Evolutionary conservation across 2,113 vertebrate genomes (phyloP), one percentile per base, ranked within the genome.

Genomic region (Lophotis ruficrista): DNA sequence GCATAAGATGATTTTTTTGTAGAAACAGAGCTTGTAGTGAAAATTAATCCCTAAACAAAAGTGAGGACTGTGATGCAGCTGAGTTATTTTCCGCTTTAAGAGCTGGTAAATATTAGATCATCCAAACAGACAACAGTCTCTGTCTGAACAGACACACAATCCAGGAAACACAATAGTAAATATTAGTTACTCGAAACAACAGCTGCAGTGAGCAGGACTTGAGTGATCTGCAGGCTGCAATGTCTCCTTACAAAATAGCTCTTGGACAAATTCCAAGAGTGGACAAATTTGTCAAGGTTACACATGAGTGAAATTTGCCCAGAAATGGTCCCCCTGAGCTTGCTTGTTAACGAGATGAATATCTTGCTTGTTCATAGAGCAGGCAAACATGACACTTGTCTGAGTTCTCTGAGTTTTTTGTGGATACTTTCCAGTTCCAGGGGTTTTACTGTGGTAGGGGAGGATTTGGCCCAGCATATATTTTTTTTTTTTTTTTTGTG

Each of bases 361-460:
- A 90, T 96, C 85, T 93, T 94, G 37, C 70, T 92, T 96, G 93
- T 90, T 96, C 89, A 66, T 41, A 31, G 41, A 92, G 45, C 45
- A 87, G 37, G 64, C 62, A 94, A 94, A 96, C 64, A 87, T 61
- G 64, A 41, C 83, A 73, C 83, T 94, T 51, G 62, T 70, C 53
- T 43, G 68, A 89, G 24, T 65, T 88, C 62, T 68, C 56, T 15
- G 37, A 93, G 76, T 81, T 96, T 91, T 95, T 83, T 89, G 87
- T 96, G 93, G 83, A 70, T 70, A 20, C 11, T 45, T 77, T 96
- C 93, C 93, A 95, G n/a, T 87, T 93, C 45, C 58, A 94, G 54
- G 68, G 50, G 54, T 86, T 95, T 94, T 94, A 84, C 50, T 86
- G 80, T 83, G 45, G 62, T 70, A 83, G 58, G 17, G 62, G 22